Evolutionary conservation across 2,888 invertebrate genomes (phyloP).

Genomic region (Clepsis dumicolana): DNA sequence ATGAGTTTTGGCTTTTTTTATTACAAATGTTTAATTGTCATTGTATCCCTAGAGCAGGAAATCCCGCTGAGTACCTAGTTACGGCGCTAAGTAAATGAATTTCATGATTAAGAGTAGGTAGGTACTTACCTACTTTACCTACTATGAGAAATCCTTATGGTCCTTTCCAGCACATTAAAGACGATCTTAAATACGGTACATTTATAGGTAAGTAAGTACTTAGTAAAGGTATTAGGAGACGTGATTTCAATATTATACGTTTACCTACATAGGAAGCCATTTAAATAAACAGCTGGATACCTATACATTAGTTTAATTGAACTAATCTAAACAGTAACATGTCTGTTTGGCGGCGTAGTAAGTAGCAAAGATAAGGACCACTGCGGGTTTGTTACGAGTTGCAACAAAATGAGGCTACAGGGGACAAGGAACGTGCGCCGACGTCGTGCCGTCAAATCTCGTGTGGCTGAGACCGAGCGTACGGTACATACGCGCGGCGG

Average conservation of each 20-base stretch:
- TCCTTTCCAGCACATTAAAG: not conserved
- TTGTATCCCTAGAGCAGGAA: not conserved
- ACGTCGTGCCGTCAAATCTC: slow-evolving; percentile 77
- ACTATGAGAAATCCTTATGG: not conserved
- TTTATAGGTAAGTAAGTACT: no score
- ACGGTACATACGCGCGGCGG: slow-evolving; percentile 78
- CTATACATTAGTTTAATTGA: slow-evolving; percentile 26
- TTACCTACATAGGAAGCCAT: not conserved
- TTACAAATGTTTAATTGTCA: not conserved
- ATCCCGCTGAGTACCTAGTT: not conserved
- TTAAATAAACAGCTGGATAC: slow-evolving; percentile 7
- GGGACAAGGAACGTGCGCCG: slow-evolving; percentile 65
- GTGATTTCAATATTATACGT: not conserved
- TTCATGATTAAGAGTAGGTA: no score
- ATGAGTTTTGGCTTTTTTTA: not conserved
- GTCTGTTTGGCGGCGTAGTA: slow-evolving; percentile 46
- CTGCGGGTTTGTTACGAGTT: slow-evolving; percentile 68
- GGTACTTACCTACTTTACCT: no score
- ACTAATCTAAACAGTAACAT: slow-evolving; percentile 39
- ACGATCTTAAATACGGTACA: not conserved
- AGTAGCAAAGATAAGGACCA: slow-evolving; percentile 75
- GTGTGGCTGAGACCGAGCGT: slow-evolving; percentile 74
- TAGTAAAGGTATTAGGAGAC: no score
- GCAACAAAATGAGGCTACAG: slow-evolving; percentile 73
- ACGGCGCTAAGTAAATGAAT: not conserved